phyloP scores from a whole-genome alignment of 2,113 vertebrate species.

The human region GRCh38 chr6:107726501-107727000 shows the following conservation, averaged over 20 bases:
- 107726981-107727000: not conserved
- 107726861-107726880: not conserved
- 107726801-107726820: not conserved
- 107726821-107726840: not conserved
- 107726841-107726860: not conserved
- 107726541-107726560: too few relatives aligned
- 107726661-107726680: not conserved
- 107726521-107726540: too few relatives aligned
- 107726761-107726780: not conserved
- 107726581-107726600: not conserved
- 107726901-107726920: not conserved
- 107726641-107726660: not conserved
- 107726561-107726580: not conserved
- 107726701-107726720: not conserved
- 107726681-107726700: not conserved
- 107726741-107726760: not conserved
- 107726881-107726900: not conserved
- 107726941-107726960: not conserved
- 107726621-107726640: not conserved
- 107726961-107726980: not conserved
- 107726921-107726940: not conserved
- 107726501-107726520: too few relatives aligned
- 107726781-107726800: not conserved
- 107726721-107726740: not conserved
- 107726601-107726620: not conserved